These are phyloP conservation scores for Pseudorhombus dupliciocellatus DNA, from an alignment of 2,113 vertebrate species.

Conservation along the genomic window DNA sequence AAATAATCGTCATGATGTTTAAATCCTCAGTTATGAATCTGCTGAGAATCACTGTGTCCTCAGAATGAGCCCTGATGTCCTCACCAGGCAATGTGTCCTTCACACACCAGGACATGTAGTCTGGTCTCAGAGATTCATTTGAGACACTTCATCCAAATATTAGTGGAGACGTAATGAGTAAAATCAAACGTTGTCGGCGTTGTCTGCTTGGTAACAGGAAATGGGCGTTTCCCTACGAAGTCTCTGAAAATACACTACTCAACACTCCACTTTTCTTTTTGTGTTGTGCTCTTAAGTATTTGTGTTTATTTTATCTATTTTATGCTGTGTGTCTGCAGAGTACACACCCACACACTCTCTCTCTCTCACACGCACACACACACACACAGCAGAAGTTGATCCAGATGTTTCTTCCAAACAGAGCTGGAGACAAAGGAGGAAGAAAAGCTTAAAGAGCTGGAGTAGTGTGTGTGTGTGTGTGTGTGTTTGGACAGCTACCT, in stretches of 20 bases:
- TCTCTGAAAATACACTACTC: background rate
- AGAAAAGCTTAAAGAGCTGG: background rate
- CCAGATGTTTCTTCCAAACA: background rate
- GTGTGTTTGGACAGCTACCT: conserved; percentile 4
- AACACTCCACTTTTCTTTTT: background rate
- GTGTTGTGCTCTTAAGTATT: background rate
- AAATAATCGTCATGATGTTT: too few species aligned
- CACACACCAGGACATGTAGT: background rate
- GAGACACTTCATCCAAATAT: too few species aligned
- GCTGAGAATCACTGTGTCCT: too few species aligned
- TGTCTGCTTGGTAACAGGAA: background rate
- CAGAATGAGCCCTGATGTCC: too few species aligned
- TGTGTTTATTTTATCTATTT: background rate
- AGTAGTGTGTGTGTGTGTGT: conserved; percentile 39
- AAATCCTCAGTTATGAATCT: too few species aligned
- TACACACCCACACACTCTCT: background rate
- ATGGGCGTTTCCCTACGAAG: background rate
- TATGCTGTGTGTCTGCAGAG: background rate
- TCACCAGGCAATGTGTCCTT: background rate
- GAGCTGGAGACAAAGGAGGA: conserved; percentile 28
- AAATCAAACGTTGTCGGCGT: background rate
- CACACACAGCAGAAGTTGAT: background rate
- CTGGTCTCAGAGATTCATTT: too few species aligned
- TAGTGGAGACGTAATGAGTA: background rate
- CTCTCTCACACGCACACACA: background rate